Evolutionary conservation across 2,797 vertebrate species (phyloP), one percentile per base, ranked within the genome.

Genomic region (Sorex maritimensis): DNA sequence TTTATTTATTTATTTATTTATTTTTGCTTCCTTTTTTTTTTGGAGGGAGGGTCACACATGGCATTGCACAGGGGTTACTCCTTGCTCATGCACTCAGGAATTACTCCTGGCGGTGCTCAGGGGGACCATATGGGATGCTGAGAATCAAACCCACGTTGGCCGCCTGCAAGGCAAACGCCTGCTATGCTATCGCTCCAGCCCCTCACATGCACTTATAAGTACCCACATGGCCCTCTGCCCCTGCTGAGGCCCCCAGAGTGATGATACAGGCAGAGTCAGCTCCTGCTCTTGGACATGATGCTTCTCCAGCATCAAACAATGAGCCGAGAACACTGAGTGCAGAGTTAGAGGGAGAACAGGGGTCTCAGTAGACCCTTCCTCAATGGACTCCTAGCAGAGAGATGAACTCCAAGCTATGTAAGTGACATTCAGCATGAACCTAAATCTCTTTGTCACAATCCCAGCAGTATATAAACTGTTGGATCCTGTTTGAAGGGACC

Each of bases 231-330:
- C 73, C 55, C 0, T 6, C 3, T 15, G 19, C 10, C 24, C 4
- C 19, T 73, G 30, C 21, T 67, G 10, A 88, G 71, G 26, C 19
- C 14, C 24, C 12, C 44, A 26, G 15, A n/a, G 13, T 4, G 28
- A 10, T 4, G 41, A 8, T 0, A 0, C 1, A 26, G 5, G 26
- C 15, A 1, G 34, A 63, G 23, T 8, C 26, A 71, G 2, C 1
- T 14, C 34, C 9, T 73, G 28, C 5, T 89, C 17, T 0, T 9
- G 30, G 68, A 67, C 24, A 80, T 19, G 6, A 14, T 61, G 58
- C 58, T 61, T 61, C 58, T 21, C 17, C 21, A 1, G 19, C 19
- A 61, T 61, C 58, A 44, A 21, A 3, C 52, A 58, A 75, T 1
- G 34, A 21, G 30, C 63, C 23, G 34, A 55, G 28, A 38, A 7